phyloP scores from a whole-genome alignment of 1,140 invertebrate genomes.

The Euglossa dilemma region DNA sequence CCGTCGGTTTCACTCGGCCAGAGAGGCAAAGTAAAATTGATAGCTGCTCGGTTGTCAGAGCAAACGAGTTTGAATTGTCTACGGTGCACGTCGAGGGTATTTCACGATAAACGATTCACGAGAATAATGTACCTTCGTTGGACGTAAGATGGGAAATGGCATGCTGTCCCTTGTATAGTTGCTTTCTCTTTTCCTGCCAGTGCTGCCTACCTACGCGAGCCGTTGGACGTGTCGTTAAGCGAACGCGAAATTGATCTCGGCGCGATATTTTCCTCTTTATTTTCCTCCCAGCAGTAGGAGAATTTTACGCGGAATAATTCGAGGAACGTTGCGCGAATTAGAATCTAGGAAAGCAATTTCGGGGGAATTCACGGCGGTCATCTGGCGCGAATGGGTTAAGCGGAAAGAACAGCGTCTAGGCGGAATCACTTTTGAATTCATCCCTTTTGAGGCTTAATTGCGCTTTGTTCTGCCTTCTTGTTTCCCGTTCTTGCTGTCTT shows the following conservation, averaged over 20 bases:
- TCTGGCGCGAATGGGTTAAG: too few relatives aligned
- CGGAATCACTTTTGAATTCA: not conserved
- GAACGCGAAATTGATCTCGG: not conserved
- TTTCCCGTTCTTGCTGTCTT: not conserved
- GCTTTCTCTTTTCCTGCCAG: not conserved
- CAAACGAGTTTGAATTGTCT: not conserved
- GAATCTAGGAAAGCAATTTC: not conserved
- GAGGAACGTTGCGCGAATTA: not conserved
- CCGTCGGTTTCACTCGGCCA: not conserved
- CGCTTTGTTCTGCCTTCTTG: too few relatives aligned
- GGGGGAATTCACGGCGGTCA: not conserved
- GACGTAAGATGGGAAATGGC: not conserved
- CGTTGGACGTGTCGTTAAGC: not conserved
- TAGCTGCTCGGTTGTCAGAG: not conserved
- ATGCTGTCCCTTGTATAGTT: not conserved
- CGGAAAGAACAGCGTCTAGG: not conserved
- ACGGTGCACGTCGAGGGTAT: not conserved
- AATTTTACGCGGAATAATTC: not conserved
- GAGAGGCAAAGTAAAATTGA: not conserved
- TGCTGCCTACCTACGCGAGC: not conserved
- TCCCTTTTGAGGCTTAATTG: slow-evolving; percentile 2
- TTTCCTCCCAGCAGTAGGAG: not conserved
- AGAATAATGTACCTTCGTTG: not conserved
- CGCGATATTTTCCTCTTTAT: not conserved
- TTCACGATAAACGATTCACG: slow-evolving; percentile 2